These are phyloP conservation scores for Mus pahari DNA, from an alignment of 2,113 vertebrate species.

Conservation along the genomic window DNA sequence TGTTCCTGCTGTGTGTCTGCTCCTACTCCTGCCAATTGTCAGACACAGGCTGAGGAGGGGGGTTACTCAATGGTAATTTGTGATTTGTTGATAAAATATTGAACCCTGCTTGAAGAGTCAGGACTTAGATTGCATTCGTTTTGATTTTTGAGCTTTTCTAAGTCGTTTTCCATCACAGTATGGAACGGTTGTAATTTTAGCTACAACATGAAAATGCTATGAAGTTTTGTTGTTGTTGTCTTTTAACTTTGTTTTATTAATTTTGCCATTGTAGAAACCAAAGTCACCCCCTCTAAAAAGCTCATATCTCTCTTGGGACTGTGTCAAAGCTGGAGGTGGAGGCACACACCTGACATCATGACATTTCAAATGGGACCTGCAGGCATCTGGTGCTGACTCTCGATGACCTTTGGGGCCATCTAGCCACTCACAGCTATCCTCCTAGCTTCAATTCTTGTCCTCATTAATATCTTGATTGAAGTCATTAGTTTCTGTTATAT, in stretches of 20 bases:
- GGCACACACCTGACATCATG: not conserved
- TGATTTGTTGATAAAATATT: not conserved
- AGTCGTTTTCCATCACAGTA: not conserved
- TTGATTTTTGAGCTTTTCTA: slow-evolving; percentile 18
- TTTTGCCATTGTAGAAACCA: not conserved
- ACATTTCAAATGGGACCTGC: not conserved
- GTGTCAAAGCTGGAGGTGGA: not conserved
- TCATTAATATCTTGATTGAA: slow-evolving; percentile 38
- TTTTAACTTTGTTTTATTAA: not conserved
- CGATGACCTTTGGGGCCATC: not conserved
- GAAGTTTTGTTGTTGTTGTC: not conserved
- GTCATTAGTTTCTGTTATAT: slow-evolving; percentile 72
- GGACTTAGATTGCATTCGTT: not conserved
- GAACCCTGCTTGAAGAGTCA: not conserved
- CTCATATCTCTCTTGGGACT: not conserved
- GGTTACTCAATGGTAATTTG: not conserved
- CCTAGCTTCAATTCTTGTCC: slow-evolving; percentile 33
- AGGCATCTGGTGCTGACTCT: not conserved
- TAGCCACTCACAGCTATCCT: slow-evolving; percentile 29
- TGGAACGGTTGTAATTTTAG: not conserved
- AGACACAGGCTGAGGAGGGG: not conserved
- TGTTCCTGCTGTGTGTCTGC: not conserved
- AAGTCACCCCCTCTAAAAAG: slow-evolving; percentile 2
- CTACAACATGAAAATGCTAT: not conserved
- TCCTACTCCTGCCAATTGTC: not conserved